Evolutionary conservation across 2,113 vertebrate genomes (phyloP), one percentile per base, ranked within the genome.

Genomic region (Calonectris borealis): DNA sequence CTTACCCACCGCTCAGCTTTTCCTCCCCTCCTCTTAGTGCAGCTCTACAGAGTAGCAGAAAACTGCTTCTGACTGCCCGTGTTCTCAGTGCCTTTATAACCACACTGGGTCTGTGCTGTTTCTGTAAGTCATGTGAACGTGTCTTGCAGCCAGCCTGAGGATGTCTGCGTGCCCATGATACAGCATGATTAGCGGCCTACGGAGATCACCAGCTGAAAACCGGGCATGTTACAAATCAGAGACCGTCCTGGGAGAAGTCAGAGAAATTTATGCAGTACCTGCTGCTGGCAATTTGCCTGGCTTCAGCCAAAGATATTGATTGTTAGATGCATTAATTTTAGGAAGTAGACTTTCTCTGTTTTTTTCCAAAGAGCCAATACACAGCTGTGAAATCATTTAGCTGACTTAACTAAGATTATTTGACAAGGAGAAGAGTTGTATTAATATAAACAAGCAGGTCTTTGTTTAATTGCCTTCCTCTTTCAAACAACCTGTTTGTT

Each of bases 381-480:
- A 70, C 42, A 86, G 18, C 66, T 92, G 24, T 88, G 65, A 88
- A 86, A 73, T 68, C 19, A 31, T 93, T 90, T 84, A 60, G 34
- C 68, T 69, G 27, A 68, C 44, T 94, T 86, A 92, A 76, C 65
- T n/a, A 49, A 82, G 72, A 89, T 57, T 90, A 61, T 92, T 87
- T 69, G 91, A 91, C 73, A 82, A 88, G 42, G 34, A 88, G 31
- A 78, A 82, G 8, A 76, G 52, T 34, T 82, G 40, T 70, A 89
- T 92, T 88, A 64, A 52, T 54, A 84, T 18, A 79, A 95, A 58
- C 38, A 44, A 79, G 21, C 24, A 22, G 49, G 34, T 68, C 44
- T 91, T 55, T 22, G 7, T 91, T 94, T 83, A 93, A 91, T 72
- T 73, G 38, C 49, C 29, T 77, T 68, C 49, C 17, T 88, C 36